A percentile compares a stretch with the other conserved stretches of the same genome.
Conservation (phyloP, 2,888 invertebrate species). For the Drosophila incognita region DNA sequence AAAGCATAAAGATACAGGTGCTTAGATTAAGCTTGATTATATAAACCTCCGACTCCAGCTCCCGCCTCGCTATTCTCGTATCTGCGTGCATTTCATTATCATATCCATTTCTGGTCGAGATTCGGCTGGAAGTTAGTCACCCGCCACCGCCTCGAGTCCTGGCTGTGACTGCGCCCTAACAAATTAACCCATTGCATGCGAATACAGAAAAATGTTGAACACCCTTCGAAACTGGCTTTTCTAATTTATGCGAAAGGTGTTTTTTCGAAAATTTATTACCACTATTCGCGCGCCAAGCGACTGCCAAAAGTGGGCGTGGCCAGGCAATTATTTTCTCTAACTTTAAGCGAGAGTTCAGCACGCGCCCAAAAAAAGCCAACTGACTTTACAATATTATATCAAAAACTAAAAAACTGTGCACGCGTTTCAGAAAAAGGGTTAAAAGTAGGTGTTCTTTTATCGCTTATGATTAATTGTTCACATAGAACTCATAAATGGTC, state of each 20-base stretch:
- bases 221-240: constrained; percentile 47
- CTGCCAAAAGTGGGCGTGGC: constrained; percentile 57
- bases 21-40: constrained; percentile 72
- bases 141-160: constrained; percentile 18
- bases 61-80: background rate
- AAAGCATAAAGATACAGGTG: constrained; percentile 83
- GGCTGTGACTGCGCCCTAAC: constrained; percentile 58
- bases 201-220: constrained; percentile 39
- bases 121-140: constrained; percentile 67
- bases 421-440: constrained; percentile 50
- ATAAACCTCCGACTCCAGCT: background rate
- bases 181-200: constrained; percentile 77
- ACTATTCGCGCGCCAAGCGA: constrained; percentile 41
- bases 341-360: constrained; percentile 46
- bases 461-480: constrained; percentile 49
- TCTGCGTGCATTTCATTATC: constrained; percentile 74
- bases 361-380: constrained; percentile 54
- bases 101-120: constrained; percentile 78
- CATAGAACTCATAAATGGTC: constrained; percentile 7
- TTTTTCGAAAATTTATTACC: constrained; percentile 67
- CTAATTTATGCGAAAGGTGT: constrained; percentile 79
- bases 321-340: constrained; percentile 56
- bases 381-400: constrained; percentile 52
- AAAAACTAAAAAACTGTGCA: constrained; percentile 10
- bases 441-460: constrained; percentile 59